phyloP scores from a whole-genome alignment of 2,888 invertebrate species.

The Torymus aiolomorphi region DNA sequence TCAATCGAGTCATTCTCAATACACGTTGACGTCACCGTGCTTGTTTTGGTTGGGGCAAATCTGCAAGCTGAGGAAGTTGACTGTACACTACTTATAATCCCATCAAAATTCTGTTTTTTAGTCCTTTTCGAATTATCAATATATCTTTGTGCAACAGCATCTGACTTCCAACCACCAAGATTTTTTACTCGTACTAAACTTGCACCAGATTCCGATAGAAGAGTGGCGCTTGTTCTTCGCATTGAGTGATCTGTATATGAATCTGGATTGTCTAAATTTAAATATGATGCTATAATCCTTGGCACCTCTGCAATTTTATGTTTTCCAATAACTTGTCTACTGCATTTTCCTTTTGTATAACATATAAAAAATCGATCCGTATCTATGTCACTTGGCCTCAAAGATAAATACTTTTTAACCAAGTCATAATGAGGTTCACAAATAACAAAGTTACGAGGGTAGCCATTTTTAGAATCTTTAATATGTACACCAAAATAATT shows the following conservation, averaged over 20 bases:
- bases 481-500: constrained; percentile 5
- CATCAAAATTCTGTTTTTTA: too few species aligned
- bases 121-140: too few species aligned
- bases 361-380: background rate
- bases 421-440: background rate
- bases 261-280: too few species aligned
- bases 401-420: constrained; percentile 14
- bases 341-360: constrained; percentile 5
- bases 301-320: too few species aligned
- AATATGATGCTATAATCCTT: constrained; percentile 12
- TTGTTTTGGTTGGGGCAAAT: too few species aligned
- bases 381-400: background rate
- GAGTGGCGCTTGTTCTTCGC: constrained; percentile 5
- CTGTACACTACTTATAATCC: too few species aligned
- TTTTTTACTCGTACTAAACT: constrained; percentile 8
- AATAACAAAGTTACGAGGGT: constrained; percentile 15
- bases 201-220: constrained; percentile 12
- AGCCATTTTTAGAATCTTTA: constrained; percentile 20
- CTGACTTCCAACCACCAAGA: too few species aligned
- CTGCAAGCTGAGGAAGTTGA: too few species aligned
- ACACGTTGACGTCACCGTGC: too few species aligned
- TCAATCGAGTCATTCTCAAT: too few species aligned
- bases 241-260: constrained; percentile 4
- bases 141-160: too few species aligned
- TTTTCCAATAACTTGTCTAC: constrained; percentile 9